Evolutionary conservation across 1,140 invertebrate genomes (phyloP), one percentile per base, ranked within the genome.

Genomic region (Hesperophylax magnus): DNA sequence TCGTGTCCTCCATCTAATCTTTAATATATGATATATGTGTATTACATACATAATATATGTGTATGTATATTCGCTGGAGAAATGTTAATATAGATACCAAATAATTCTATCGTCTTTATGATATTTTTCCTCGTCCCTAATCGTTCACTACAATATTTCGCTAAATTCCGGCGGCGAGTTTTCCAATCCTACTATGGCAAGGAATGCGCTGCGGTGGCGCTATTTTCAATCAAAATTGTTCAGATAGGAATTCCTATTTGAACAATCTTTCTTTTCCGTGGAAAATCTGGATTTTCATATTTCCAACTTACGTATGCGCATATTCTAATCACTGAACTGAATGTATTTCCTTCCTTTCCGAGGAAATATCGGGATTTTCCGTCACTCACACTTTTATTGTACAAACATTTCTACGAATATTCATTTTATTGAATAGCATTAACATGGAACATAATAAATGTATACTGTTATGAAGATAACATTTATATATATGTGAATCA

Each of bases 171-270:
- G 39, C 2, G 11, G 39, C 39, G 7, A 53, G 67, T 0, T 65
- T 65, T 65, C 15, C 8, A 1, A 31, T 9, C 18, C 24, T 3
- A 71, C 67, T 71, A 71, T 8, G 39, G 24, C 7, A 8, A 47
- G 39, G 67, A 71, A 71, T 53, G 17, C 67, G 31, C 67, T 24
- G n/a, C 9, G 67, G 67, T 24, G 39, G 39, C 67, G 67, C 67
- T 71, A 71, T 71, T 71, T 71, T 71, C 67, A 39, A 71, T 53
- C 67, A 71, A 71, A 71, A 71, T 71, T 71, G 67, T 71, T 71
- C 47, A 18, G 67, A 71, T 71, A 52, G 67, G 67, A 71, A 71
- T 71, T 71, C 39, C 39, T 71, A 24, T 52, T 71, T 71, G 39
- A 71, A 71, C 67, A 71, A 47, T 71, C 67, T 71, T 71, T 71